A percentile compares a stretch with the other conserved stretches of the same genome.
These are phyloP conservation scores for Triplophysa bombifrons DNA, from an alignment of 2,797 vertebrate genomes.

Conservation along the genomic window DNA sequence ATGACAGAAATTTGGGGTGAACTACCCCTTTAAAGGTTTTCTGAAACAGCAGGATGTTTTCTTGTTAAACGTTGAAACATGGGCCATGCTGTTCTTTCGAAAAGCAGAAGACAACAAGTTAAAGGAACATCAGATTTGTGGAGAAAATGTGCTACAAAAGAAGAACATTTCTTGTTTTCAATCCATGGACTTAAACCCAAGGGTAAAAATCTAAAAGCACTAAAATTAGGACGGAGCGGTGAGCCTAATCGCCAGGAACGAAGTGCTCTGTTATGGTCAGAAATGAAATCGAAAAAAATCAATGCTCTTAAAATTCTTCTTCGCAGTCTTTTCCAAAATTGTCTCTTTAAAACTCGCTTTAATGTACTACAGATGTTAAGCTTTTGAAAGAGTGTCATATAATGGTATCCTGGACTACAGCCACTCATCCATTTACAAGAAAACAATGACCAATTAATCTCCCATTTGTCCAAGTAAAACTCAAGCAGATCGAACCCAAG, in stretches of 20 bases:
- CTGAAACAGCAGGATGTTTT: not conserved
- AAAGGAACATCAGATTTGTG: not conserved
- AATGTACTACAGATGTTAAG: not conserved
- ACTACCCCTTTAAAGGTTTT: not conserved
- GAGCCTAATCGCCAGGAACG: not conserved
- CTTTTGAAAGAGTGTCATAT: conserved; percentile 5
- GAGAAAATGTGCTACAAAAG: not conserved
- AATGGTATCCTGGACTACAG: conserved; percentile 20
- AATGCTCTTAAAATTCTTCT: not conserved
- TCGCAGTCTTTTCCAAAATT: not conserved
- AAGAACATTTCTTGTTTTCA: not conserved
- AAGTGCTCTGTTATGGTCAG: not conserved
- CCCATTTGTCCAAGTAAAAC: conserved; percentile 45
- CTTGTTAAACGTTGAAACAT: not conserved
- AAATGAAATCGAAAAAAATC: too few species aligned
- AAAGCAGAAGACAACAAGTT: not conserved
- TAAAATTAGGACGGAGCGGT: not conserved
- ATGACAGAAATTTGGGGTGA: too few species aligned
- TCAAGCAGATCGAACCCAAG: conserved; percentile 46
- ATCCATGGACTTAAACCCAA: not conserved
- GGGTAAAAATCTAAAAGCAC: not conserved
- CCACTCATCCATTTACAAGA: conserved; percentile 13
- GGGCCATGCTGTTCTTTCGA: not conserved
- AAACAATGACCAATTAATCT: conserved; percentile 53
- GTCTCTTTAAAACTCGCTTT: conserved; percentile 6